phyloP scores from a whole-genome alignment of 2,888 invertebrate genomes.

The Argyresthia albistria region DNA sequence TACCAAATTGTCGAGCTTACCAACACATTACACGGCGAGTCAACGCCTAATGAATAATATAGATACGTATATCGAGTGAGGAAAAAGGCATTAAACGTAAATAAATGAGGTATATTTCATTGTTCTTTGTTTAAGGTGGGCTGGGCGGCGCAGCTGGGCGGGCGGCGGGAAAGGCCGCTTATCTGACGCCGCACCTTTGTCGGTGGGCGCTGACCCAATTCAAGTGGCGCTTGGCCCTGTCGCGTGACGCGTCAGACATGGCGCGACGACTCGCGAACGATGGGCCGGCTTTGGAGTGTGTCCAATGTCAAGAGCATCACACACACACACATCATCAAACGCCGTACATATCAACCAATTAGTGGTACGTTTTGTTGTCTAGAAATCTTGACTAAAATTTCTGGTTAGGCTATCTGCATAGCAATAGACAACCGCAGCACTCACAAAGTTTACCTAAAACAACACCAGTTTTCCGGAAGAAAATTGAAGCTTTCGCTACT shows the following conservation, averaged over 20 bases:
- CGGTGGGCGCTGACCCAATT: conserved; percentile 66
- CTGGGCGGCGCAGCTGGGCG: conserved; percentile 39
- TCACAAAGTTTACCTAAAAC: not conserved
- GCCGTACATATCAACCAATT: no score
- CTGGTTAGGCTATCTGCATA: no score
- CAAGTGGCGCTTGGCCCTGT: conserved; percentile 44
- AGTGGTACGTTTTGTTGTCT: no score
- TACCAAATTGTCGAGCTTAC: conserved; percentile 63
- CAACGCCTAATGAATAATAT: conserved; percentile 57
- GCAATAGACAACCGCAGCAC: not conserved
- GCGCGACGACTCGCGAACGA: not conserved
- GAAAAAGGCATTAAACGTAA: conserved; percentile 37
- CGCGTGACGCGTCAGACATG: not conserved
- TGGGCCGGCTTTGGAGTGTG: not conserved
- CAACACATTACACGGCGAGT: conserved; percentile 61
- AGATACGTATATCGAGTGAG: conserved; percentile 45
- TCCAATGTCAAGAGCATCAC: conserved; percentile 3
- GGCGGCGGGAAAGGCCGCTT: conserved; percentile 61
- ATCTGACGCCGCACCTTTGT: conserved; percentile 68
- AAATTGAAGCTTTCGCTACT: conserved; percentile 21
- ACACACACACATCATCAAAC: no score
- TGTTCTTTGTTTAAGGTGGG: conserved; percentile 59
- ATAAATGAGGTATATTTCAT: conserved; percentile 59
- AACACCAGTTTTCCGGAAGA: conserved; percentile 1
- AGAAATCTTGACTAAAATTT: no score